Evolutionary conservation across 2,888 invertebrate genomes (phyloP), one percentile per base, ranked within the genome.

Genomic region (Lordiphosa fenestrarum): DNA sequence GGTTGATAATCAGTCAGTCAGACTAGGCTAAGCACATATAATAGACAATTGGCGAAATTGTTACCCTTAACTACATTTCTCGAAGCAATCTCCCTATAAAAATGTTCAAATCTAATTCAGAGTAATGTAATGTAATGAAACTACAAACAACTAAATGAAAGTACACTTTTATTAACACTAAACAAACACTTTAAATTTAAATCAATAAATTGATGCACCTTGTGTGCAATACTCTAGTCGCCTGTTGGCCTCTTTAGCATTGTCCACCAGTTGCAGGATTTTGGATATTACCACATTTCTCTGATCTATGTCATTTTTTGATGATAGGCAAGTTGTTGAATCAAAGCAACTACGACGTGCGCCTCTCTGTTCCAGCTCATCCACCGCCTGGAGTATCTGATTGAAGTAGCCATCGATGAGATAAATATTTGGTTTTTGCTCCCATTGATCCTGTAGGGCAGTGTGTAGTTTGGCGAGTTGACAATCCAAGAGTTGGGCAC

Each of bases 401-500:
- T 49, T 12, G 7, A 36, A 55, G 46, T 65, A 52, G 6, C 15
- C 25, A 5, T 19, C 35, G 4, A 66, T 33, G 7, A 13, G 7
- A 15, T 12, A 19, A 13, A 38, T 38, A 37, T 42, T n/a, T 6
- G 35, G 39, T n/a, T 7, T 21, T 13, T 44, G 15, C 3, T 37
- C 47, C 23, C 37, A 19, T 6, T 38, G 33, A n/a, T 12, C 40
- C 30, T 35, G 36, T 0, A 49, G 13, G 3, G 51, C 13, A 37
- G n/a, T 6, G 7, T 48, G 52, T 9, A 66, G 30, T 12, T 41
- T 65, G 2, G 37, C 33, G 47, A 66, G 38, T 23, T 66, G 66
- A 1, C 44, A 12, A 9, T 59, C 66, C 25, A 66, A 40, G 48
- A 59, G 33, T 6, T 41, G 6, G 41, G 58, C 66, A 42, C 38